These are phyloP conservation scores for Odocoileus hemionus DNA, from an alignment of 2,113 vertebrate genomes.

Conservation along the genomic window DNA sequence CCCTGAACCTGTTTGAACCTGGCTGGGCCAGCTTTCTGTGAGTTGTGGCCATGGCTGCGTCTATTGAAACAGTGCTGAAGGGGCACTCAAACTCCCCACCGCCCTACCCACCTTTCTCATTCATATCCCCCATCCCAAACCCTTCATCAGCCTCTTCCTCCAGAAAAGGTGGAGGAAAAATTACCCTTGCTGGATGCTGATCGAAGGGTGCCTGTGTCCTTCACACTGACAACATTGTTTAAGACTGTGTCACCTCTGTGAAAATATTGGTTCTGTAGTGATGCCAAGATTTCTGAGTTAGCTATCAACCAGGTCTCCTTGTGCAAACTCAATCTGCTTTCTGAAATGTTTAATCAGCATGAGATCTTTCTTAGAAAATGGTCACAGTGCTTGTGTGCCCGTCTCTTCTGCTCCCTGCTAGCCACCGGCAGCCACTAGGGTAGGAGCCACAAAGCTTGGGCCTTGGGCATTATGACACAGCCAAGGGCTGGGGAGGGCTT, in stretches of 20 bases:
- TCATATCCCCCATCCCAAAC: neutral
- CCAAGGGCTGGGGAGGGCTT: neutral
- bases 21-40: fast-evolving
- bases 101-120: neutral
- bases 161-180: neutral
- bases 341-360: neutral
- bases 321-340: conserved; percentile 5
- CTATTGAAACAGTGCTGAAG: neutral
- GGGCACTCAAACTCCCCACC: fast-evolving
- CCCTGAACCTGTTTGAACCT: neutral
- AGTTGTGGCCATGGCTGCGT: fast-evolving
- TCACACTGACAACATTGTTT: conserved; percentile 56
- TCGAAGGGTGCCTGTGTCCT: conserved; percentile 16
- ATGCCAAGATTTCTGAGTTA: conserved; percentile 44
- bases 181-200: neutral
- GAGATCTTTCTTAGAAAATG: neutral
- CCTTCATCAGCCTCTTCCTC: neutral
- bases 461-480: fast-evolving
- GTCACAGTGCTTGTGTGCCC: fast-evolving
- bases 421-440: neutral
- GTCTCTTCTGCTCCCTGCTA: neutral
- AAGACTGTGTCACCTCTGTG: conserved; percentile 37
- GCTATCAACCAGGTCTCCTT: conserved; percentile 26
- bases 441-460: fast-evolving
- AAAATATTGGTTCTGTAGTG: conserved; percentile 64